Evolutionary conservation across 2,797 vertebrate species (phyloP).

Genomic region (Acomys russatus): DNA sequence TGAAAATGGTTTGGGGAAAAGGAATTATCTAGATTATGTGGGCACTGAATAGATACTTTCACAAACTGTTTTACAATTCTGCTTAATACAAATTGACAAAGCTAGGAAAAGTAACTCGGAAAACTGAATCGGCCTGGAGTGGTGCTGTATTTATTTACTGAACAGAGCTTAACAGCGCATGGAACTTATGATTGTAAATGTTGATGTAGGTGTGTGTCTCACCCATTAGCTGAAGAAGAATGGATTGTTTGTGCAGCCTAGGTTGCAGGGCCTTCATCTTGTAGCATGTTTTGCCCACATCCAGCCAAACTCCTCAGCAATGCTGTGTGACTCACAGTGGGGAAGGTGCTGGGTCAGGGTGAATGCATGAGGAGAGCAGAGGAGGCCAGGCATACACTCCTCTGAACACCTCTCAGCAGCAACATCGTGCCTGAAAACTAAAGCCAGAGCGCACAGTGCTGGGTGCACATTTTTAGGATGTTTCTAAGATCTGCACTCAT

Average conservation of each 20-base stretch:
- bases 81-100: slow-evolving; percentile 42
- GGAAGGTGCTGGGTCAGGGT: background rate
- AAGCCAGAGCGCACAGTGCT: background rate
- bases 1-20: background rate
- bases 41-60: background rate
- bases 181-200: slow-evolving; percentile 3
- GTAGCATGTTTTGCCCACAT: background rate
- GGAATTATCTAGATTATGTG: background rate
- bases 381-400: background rate
- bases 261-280: slow-evolving; percentile 18
- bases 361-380: background rate
- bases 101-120: slow-evolving; percentile 21
- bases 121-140: background rate
- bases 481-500: slow-evolving; percentile 39
- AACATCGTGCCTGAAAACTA: slow-evolving; percentile 12
- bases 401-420: background rate
- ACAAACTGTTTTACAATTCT: background rate
- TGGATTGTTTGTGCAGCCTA: background rate
- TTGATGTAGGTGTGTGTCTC: background rate
- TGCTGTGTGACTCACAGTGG: background rate
- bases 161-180: background rate
- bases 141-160: slow-evolving; percentile 1
- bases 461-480: slow-evolving; percentile 15
- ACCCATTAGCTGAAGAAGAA: slow-evolving; percentile 12
- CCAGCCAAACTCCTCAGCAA: background rate